Evolutionary conservation across 1,140 invertebrate genomes (phyloP).

Genomic region (Apocrypta bakeri): DNA sequence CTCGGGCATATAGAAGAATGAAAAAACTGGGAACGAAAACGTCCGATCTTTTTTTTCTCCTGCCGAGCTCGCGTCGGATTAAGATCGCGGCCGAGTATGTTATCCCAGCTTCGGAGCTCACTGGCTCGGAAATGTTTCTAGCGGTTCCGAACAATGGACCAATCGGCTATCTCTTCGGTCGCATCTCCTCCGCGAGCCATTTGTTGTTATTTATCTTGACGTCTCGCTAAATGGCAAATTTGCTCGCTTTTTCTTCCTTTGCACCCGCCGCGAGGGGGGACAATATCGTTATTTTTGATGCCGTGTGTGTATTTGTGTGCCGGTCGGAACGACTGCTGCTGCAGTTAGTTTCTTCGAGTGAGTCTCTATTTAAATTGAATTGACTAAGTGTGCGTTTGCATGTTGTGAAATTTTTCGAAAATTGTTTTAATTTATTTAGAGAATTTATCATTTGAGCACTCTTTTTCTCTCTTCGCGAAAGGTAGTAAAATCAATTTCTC

Average conservation of each 20-base stretch:
- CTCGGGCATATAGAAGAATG: background rate
- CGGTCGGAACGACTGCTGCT: too few species aligned
- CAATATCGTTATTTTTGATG: slow-evolving; percentile 20
- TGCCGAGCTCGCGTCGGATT: slow-evolving; percentile 31
- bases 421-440: too few species aligned
- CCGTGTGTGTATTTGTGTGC: background rate
- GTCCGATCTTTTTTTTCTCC: background rate
- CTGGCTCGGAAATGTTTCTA: slow-evolving; percentile 30
- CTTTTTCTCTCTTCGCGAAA: too few species aligned
- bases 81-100: slow-evolving; percentile 28
- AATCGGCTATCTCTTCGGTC: background rate
- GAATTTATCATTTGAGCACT: too few species aligned
- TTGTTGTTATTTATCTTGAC: slow-evolving; percentile 41
- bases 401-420: too few species aligned
- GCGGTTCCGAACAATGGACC: slow-evolving; percentile 23
- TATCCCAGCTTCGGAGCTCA: background rate
- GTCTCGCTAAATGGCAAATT: slow-evolving; percentile 27
- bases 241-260: background rate
- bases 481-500: too few species aligned
- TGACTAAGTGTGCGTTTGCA: too few species aligned
- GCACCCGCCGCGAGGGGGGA: background rate
- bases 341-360: too few species aligned
- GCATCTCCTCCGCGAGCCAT: slow-evolving; percentile 17
- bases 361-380: too few species aligned
- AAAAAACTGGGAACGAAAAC: background rate